Conservation (phyloP, 2,888 invertebrate species). For the Cantharis rufa region DNA sequence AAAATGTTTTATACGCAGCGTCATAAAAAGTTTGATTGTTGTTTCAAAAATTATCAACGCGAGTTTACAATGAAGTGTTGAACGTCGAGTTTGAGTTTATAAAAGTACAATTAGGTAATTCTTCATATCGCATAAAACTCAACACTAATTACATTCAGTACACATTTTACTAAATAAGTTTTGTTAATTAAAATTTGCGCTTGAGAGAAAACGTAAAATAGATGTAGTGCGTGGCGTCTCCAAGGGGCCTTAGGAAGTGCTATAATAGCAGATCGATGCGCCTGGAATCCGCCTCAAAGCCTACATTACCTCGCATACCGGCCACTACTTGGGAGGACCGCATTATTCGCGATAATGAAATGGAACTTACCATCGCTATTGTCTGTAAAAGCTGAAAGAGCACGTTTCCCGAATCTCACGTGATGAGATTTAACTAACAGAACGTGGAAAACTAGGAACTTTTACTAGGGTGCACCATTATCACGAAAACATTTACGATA, state of each 20-base stretch:
- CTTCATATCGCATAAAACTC: slow-evolving; percentile 9
- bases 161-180: slow-evolving; percentile 11
- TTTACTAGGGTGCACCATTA: neutral
- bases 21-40: neutral
- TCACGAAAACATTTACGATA: neutral
- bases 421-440: slow-evolving; percentile 22
- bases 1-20: neutral
- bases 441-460: slow-evolving; percentile 17
- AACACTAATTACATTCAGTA: slow-evolving; percentile 14
- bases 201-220: slow-evolving; percentile 23
- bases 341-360: slow-evolving; percentile 36
- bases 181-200: slow-evolving; percentile 26
- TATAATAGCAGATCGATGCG: slow-evolving; percentile 26
- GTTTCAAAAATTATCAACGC: neutral
- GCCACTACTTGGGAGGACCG: slow-evolving; percentile 29
- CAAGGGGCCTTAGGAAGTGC: slow-evolving; percentile 29
- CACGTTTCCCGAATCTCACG: slow-evolving; percentile 29
- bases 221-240: slow-evolving; percentile 31
- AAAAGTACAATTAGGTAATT: slow-evolving; percentile 5
- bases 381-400: slow-evolving; percentile 31
- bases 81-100: neutral
- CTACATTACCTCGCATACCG: slow-evolving; percentile 32
- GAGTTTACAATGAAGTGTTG: neutral
- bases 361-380: slow-evolving; percentile 30
- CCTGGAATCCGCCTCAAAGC: slow-evolving; percentile 22